phyloP scores from a whole-genome alignment of 2,113 vertebrate genomes.

The Globicephala melas region DNA sequence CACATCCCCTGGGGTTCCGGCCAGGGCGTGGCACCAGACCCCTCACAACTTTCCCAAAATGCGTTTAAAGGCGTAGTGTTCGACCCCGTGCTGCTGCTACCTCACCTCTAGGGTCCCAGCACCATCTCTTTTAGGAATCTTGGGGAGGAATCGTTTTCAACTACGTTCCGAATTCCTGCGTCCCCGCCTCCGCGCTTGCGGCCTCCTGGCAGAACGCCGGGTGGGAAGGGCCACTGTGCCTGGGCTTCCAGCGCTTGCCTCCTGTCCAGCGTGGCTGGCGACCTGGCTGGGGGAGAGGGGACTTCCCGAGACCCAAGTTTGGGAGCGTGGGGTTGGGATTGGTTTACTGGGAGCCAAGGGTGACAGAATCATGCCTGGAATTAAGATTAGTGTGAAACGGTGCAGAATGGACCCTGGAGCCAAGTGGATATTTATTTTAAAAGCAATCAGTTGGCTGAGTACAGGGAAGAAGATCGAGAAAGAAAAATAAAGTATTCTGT shows the following conservation, averaged over 20 bases:
- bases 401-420: neutral
- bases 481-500: constrained; percentile 19
- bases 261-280: neutral
- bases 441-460: neutral
- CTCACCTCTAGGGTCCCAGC: neutral
- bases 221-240: neutral
- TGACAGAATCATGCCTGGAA: neutral
- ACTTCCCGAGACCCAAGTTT: neutral
- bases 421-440: neutral
- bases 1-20: neutral
- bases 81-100: too few relatives aligned
- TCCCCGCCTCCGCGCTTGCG: neutral
- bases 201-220: neutral
- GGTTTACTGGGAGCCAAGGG: neutral
- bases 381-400: neutral
- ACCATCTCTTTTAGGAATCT: neutral
- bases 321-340: neutral
- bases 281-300: neutral
- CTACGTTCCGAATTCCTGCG: neutral
- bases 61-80: neutral
- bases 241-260: neutral
- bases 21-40: neutral
- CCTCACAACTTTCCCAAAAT: neutral
- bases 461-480: neutral
- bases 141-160: neutral